Base-by-base conservation (phyloP, 2,797 vertebrate species). In the Typhlichthys eigenmanni region DNA sequence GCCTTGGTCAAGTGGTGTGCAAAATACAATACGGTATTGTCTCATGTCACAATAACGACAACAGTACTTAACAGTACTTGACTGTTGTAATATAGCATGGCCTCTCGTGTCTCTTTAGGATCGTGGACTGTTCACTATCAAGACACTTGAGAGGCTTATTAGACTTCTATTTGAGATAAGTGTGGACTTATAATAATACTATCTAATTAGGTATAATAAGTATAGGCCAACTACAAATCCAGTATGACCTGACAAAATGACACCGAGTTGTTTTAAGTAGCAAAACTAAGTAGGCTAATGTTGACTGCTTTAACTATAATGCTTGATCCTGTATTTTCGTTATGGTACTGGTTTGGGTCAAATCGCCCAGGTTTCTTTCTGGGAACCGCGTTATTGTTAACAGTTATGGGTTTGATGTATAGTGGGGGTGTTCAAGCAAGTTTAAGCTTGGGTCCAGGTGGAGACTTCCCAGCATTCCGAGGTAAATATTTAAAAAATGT, bases 361-460 rank as follows among this genome's bases (percentile, higher is more conserved):
- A 82, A 78, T 62, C 89, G 87, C 1, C 74, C 81, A 14, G 91
- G 92, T 8, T 91, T 92, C 72, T 91, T 85, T 60, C 73, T 88
- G 62, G 92, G 91, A 16, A 90, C 92, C 24, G 70, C 17, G 38
- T 53, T 78, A 13, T 19, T 87, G 32, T 48, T 85, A 0, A 58
- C 55, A 5, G 13, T 88, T 0, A 81, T 87, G 55, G 2, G 92
- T 8, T 60, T 87, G 3, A 38, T 89, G 16, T 92, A 92, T 71
- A 67, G 78, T 1, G 78, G 65, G 12, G 90, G 89, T 2, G 68
- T 90, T 55, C 88, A 88, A 63, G 86, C 87, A 7, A 91, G 84
- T 71, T 83, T 93, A 16, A 91, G 83, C 58, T 49, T 93, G 52
- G 91, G 92, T 60, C 91, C 92, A 51, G 92, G 85, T 16, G 90